Evolutionary conservation across 2,113 vertebrate genomes (phyloP).

Genomic region (Pygoscelis antarcticus): DNA sequence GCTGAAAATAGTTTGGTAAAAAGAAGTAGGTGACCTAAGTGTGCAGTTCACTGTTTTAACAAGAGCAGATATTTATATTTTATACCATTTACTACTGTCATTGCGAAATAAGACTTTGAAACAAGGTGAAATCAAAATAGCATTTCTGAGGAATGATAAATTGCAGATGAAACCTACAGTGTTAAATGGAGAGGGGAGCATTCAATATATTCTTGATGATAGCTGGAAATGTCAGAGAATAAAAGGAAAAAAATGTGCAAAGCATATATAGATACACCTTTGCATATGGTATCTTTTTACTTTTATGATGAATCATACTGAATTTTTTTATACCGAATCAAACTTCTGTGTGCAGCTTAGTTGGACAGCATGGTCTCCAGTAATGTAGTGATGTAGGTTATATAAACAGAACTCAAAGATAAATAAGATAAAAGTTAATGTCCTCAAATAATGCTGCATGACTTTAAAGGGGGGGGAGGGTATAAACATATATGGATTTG

Average conservation of each 20-base stretch:
- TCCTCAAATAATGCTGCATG: background rate
- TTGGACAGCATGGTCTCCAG: background rate
- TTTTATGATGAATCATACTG: background rate
- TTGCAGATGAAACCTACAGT: background rate
- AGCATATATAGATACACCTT: background rate
- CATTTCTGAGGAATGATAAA: background rate
- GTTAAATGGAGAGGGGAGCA: background rate
- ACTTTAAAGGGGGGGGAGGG: fast-evolving
- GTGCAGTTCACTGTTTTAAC: background rate
- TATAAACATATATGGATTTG: background rate
- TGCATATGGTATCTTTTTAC: background rate
- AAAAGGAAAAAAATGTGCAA: background rate
- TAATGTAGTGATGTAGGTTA: background rate
- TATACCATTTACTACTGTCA: background rate
- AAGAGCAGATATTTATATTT: background rate
- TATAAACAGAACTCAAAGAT: background rate
- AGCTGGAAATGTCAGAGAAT: background rate
- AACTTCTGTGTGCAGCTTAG: background rate
- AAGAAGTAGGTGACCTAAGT: background rate
- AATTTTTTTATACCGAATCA: background rate
- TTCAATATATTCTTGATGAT: background rate
- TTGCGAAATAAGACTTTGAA: background rate
- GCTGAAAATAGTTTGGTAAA: background rate
- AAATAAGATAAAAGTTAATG: background rate
- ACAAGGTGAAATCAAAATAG: background rate